phyloP scores from a whole-genome alignment of 2,888 invertebrate genomes.

The Biston betularia region DNA sequence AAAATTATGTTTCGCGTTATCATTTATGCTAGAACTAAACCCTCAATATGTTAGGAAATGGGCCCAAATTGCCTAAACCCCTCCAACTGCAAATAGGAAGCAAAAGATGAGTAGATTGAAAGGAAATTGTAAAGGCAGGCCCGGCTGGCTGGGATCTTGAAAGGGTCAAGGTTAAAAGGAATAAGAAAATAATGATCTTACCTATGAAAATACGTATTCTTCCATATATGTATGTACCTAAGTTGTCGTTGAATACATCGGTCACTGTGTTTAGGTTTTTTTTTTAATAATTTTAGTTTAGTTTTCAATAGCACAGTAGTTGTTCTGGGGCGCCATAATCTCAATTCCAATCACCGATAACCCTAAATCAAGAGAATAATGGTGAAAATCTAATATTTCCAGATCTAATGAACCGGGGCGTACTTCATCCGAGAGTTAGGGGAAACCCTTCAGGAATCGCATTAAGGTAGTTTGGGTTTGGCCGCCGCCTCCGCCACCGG shows the following conservation, averaged over 20 bases:
- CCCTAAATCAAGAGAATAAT: slow-evolving; percentile 25
- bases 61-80: slow-evolving; percentile 20
- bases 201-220: slow-evolving; percentile 14
- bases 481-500: slow-evolving; percentile 44
- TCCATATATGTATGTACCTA: no score
- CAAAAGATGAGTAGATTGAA: slow-evolving; percentile 31
- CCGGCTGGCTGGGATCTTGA: slow-evolving; percentile 17
- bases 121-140: slow-evolving; percentile 29
- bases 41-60: slow-evolving; percentile 27
- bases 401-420: slow-evolving; percentile 61
- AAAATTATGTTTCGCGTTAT: background rate
- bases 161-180: slow-evolving; percentile 24
- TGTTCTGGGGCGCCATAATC: background rate
- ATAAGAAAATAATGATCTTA: slow-evolving; percentile 21
- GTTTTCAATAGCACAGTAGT: background rate
- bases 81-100: slow-evolving; percentile 15
- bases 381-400: slow-evolving; percentile 53
- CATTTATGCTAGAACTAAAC: slow-evolving; percentile 6
- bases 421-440: slow-evolving; percentile 61
- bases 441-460: slow-evolving; percentile 68
- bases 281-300: no score
- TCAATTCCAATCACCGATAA: slow-evolving; percentile 5
- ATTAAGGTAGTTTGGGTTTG: slow-evolving; percentile 62
- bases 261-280: no score
- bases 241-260: background rate